Percentiles rank a stretch among this genome's conserved stretches.
phyloP scores from a whole-genome alignment of 2,113 vertebrate genomes.

The Odocoileus hemionus region DNA sequence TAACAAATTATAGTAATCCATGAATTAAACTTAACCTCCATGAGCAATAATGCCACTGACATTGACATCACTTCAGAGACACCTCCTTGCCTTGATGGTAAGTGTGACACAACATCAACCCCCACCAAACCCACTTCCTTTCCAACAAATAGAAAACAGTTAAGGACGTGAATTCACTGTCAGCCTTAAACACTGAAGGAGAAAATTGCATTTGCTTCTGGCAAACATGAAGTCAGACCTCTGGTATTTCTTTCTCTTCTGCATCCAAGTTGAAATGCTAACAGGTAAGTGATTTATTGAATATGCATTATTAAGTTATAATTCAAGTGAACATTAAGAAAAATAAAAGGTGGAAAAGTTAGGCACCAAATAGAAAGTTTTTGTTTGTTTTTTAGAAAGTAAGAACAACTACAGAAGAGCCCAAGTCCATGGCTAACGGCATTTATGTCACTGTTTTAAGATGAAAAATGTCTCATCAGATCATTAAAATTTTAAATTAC shows the following conservation, averaged over 20 bases:
- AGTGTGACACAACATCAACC: slow-evolving; percentile 51
- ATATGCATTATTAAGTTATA: slow-evolving; percentile 46
- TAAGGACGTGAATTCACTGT: background rate
- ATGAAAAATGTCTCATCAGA: background rate
- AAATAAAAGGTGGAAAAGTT: background rate
- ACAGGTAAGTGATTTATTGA: slow-evolving; percentile 75
- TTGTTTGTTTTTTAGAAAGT: background rate
- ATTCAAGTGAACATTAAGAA: slow-evolving; percentile 27
- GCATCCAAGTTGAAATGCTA: slow-evolving; percentile 70
- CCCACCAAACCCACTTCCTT: slow-evolving; percentile 80
- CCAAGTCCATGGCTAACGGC: background rate
- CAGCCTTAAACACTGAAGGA: slow-evolving; percentile 35
- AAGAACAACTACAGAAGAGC: background rate
- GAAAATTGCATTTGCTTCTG: slow-evolving; percentile 9
- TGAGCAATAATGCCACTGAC: background rate
- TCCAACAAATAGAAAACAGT: slow-evolving; percentile 59
- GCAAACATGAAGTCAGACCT: slow-evolving; percentile 78
- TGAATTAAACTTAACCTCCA: background rate
- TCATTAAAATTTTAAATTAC: slow-evolving; percentile 34
- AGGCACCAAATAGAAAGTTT: background rate
- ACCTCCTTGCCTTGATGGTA: background rate
- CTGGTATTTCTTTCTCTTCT: slow-evolving; percentile 72
- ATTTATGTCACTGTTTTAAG: background rate
- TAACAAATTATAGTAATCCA: background rate
- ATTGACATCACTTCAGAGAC: background rate